Percentiles rank a stretch among this genome's conserved stretches.
These are phyloP conservation scores for Metridium senile DNA, from an alignment of 92 coral and sea anemone genomes.

Conservation along the genomic window DNA sequence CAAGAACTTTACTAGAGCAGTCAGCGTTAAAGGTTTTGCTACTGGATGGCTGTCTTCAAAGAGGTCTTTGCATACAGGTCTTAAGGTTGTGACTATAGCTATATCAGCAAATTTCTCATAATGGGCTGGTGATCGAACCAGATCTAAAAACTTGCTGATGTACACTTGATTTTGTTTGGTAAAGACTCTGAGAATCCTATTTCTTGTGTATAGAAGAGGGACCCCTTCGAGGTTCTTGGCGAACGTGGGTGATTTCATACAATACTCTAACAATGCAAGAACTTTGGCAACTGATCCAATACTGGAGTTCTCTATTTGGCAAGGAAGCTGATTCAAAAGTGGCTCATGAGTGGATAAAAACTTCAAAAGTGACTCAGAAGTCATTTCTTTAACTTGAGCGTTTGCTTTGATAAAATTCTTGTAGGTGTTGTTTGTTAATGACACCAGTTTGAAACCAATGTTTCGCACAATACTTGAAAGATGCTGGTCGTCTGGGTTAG, in stretches of 20 bases:
- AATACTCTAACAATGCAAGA: conserved; percentile 41
- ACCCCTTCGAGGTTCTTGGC: conserved; percentile 51
- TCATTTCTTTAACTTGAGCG: conserved; percentile 33
- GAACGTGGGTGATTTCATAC: conserved; percentile 58
- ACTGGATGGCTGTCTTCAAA: conserved; percentile 18
- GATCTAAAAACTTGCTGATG: conserved; percentile 52
- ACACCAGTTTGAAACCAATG: conserved; percentile 68
- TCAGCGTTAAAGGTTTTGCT: conserved; percentile 47
- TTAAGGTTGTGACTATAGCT: neutral
- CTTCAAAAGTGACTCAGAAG: conserved; percentile 39
- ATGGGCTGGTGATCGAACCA: conserved; percentile 37
- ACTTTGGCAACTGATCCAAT: conserved; percentile 41
- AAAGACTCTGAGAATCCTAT: conserved; percentile 48
- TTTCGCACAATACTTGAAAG: conserved; percentile 33
- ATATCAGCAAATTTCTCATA: conserved; percentile 18
- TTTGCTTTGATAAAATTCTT: conserved; percentile 50
- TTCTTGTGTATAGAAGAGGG: conserved; percentile 64
- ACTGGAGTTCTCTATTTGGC: conserved; percentile 46
- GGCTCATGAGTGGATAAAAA: conserved; percentile 38
- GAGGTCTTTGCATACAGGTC: neutral
- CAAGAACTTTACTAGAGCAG: conserved; percentile 55
- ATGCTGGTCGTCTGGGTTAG: conserved; percentile 4
- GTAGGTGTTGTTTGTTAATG: conserved; percentile 43
- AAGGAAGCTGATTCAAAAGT: conserved; percentile 56
- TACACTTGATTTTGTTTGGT: conserved; percentile 35